Evolutionary conservation across 2,888 invertebrate genomes (phyloP), one percentile per base, ranked within the genome.

Genomic region (Zeuzera pyrina): DNA sequence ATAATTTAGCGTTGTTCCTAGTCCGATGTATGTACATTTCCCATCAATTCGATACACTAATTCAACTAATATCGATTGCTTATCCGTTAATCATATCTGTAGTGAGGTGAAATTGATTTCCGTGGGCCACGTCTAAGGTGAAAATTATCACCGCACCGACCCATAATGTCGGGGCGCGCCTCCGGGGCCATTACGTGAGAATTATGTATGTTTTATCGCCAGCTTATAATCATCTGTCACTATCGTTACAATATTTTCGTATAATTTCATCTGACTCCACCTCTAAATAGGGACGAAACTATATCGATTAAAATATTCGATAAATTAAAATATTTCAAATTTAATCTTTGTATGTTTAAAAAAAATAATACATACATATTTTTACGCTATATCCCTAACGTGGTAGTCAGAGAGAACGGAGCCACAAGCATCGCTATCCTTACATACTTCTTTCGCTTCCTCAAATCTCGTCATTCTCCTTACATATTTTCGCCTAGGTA

Each of bases 191-290:
- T 79, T 77, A 76, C 57, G 56, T 57, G 64, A 65, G 78, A 81
- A 81, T 81, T 79, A 79, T 83, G 79, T 83, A 68, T 81, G 79
- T 83, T 83, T 83, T 81, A 81, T 81, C 79, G 73, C 73, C 69
- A 70, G 73, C 76, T 81, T 81, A 81, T 81, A 81, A 81, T 83
- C 79, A 81, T 81, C 78, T 83, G 83, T 83, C 83, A 83, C 81
- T 78, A 79, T 78, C 73, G 71, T 77, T 76, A 79, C 72, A 69
- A 74, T 79, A 78, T 81, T 81, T 76, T 81, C 66, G 73, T 77
- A 74, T 77, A 81, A 81, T 83, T 77, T 74, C 68, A 70, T 67
- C 66, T 62, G 59, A 67, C 62, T 52, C 66, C 71, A 60, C 68
- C 72, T 63, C 47, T 46, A 21, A 6, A 13, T 65, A 73, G 69